Conservation (phyloP, 2,113 vertebrate genomes). For the Vulpes lagopus region DNA sequence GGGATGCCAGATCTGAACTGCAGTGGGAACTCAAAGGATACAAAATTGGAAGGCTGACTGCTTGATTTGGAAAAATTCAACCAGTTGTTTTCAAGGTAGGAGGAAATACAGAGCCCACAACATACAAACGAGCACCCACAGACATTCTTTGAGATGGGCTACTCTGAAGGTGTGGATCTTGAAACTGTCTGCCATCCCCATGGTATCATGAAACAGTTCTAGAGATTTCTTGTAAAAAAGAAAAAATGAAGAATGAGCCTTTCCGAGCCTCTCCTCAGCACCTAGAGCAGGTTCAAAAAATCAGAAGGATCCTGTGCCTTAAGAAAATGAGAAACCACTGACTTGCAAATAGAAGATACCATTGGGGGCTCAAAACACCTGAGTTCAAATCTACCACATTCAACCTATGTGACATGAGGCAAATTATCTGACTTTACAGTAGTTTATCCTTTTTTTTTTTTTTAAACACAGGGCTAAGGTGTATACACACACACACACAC, state of each 20-base stretch:
- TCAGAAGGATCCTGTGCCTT: background rate
- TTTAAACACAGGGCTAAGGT: background rate
- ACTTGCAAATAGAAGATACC: background rate
- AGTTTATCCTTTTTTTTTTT: background rate
- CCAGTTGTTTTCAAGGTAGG: background rate
- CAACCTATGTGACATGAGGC: background rate
- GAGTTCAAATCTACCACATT: background rate
- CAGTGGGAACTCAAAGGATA: background rate
- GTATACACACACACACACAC: background rate
- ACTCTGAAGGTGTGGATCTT: background rate
- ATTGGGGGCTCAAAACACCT: background rate
- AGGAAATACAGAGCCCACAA: background rate
- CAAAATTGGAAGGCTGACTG: background rate
- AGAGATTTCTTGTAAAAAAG: background rate
- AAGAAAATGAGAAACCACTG: background rate
- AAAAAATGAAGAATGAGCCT: background rate
- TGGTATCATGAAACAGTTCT: background rate
- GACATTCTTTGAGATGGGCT: background rate
- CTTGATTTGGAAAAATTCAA: conserved; percentile 36
- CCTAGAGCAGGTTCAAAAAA: background rate
- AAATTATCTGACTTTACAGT: background rate
- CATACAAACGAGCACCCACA: background rate
- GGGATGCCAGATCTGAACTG: background rate
- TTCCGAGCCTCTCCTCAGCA: background rate
- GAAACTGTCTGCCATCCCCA: background rate